phyloP scores from a whole-genome alignment of 2,113 vertebrate genomes.

The Chroicocephalus ridibundus region DNA sequence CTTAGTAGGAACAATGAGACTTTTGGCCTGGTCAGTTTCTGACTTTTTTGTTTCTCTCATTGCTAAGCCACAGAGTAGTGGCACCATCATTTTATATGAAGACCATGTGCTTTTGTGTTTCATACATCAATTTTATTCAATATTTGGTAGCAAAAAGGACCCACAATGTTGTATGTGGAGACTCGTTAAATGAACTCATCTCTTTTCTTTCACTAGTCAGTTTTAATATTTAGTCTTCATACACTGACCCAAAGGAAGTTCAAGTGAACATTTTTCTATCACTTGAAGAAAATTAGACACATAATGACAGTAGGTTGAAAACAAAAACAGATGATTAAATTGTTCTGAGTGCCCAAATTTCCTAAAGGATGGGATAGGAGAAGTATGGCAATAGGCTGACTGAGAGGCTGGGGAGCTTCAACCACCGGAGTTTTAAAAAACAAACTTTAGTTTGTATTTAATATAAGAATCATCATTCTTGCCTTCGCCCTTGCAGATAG shows the following conservation, averaged over 20 bases:
- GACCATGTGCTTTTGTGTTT: not conserved
- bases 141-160: not conserved
- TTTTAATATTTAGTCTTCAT: not conserved
- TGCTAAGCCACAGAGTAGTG: not conserved
- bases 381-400: not conserved
- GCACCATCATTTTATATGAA: not conserved
- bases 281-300: not conserved
- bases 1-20: not conserved
- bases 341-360: not conserved
- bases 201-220: not conserved
- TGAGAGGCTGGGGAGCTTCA: not conserved
- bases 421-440: not conserved
- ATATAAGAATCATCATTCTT: not conserved
- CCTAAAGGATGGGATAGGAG: not conserved
- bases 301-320: not conserved
- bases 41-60: not conserved
- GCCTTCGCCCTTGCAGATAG: not conserved
- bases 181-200: not conserved
- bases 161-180: accelerated
- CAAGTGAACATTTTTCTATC: not conserved
- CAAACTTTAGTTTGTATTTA: not conserved
- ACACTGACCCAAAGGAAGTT: not conserved
- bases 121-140: not conserved
- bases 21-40: not conserved
- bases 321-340: not conserved